Base-by-base conservation (phyloP, 2,888 invertebrate species). In the Cataglyphis altisquamis region DNA sequence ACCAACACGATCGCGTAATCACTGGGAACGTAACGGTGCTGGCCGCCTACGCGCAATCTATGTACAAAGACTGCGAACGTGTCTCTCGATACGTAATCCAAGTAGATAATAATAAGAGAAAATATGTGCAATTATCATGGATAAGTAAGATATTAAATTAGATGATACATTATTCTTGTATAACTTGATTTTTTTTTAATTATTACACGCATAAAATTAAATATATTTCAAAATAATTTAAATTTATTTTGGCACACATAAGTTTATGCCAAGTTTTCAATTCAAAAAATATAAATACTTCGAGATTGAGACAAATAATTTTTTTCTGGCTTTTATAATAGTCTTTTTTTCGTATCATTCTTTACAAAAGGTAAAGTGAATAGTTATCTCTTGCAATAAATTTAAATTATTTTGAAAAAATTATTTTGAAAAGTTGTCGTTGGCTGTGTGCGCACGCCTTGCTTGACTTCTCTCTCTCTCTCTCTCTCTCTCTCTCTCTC, bases 31-130 rank as follows among this genome's bases (percentile, higher is more conserved):
- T 70, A 80, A 80, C 70, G 78, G 60, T 45, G 36, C 45, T 36
- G 60, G 18, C 45, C 70, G 78, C 78, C 78, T 60, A 80, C 78
- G 60, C 78, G 25, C 41, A 21, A 60, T 45, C 39, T 12, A n/a
- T 18, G 15, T 21, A 78, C 52, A 12, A 32, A 64, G 52, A 1
- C 52, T 8, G 63, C 45, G 21, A 75, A 57, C 8, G 29, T 70
- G 52, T 60, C 70, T 70, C 39, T 70, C 45, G 57, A 80, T 45
- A 45, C 45, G 78, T 41, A 60, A 36, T 45, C 5, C 0, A 39
- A 12, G 18, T 12, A 25, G 18, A 70, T 45, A 45, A 45, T 52
- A 52, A n/a, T 52, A 52, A 8, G 48, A 8, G 48, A 52, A 48
- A 52, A 52, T n/a, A 6, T 52, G n/a, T n/a, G 1, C n/a, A 52